Percentiles rank a stretch among this genome's conserved stretches.
phyloP scores from a whole-genome alignment of 1,140 invertebrate species.

The Solenopsis fugax region DNA sequence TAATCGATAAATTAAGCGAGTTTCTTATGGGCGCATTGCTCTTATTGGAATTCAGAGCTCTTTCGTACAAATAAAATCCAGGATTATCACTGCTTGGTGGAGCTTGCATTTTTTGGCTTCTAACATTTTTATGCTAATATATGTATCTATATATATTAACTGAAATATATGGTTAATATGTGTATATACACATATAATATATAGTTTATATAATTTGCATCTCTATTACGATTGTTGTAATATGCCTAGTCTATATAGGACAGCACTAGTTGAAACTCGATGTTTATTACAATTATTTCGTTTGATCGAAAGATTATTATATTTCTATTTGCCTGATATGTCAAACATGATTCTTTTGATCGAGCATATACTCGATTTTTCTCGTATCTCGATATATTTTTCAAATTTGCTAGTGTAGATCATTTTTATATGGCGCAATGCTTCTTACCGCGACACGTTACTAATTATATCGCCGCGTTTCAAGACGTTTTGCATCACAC shows the following conservation, averaged over 20 bases:
- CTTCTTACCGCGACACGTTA: slow-evolving; percentile 49
- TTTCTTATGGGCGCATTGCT: too few relatives aligned
- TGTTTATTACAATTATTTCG: slow-evolving; percentile 41
- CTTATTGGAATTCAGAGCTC: slow-evolving; percentile 31
- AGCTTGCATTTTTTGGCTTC: slow-evolving; percentile 73
- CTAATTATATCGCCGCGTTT: slow-evolving; percentile 1
- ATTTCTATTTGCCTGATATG: slow-evolving; percentile 42
- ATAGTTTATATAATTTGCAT: slow-evolving; percentile 60
- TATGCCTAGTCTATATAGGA: slow-evolving; percentile 57
- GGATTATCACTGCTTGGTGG: slow-evolving; percentile 60
- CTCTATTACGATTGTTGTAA: slow-evolving; percentile 59
- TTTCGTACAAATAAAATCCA: not conserved
- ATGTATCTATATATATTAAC: slow-evolving; percentile 4
- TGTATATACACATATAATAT: slow-evolving; percentile 1
- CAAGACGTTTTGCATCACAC: not conserved
- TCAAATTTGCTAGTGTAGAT: slow-evolving; percentile 44
- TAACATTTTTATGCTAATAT: slow-evolving; percentile 40
- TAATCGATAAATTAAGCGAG: slow-evolving; percentile 54
- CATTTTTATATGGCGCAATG: slow-evolving; percentile 33
- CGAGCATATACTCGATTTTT: slow-evolving; percentile 16
- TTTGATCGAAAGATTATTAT: slow-evolving; percentile 44
- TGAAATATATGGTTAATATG: not conserved
- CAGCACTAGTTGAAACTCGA: slow-evolving; percentile 41
- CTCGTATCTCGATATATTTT: slow-evolving; percentile 24
- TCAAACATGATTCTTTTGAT: slow-evolving; percentile 9